phyloP scores from a whole-genome alignment of 53 echinoderm and acorn worm genomes.

The Actinopyga echinites region DNA sequence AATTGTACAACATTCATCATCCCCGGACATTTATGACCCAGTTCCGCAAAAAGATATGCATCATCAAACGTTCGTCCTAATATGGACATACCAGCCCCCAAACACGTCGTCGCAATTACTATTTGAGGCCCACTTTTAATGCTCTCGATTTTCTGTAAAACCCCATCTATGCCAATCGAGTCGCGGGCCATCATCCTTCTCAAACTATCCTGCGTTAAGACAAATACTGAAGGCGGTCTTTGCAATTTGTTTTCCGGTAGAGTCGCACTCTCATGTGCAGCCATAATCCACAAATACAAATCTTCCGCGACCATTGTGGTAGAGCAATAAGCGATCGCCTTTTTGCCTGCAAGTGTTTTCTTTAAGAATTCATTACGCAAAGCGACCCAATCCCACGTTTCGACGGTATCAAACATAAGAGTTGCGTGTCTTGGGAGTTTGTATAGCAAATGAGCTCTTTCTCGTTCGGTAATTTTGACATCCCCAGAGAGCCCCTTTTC shows the following conservation, averaged over 20 bases:
- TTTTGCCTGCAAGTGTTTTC: not conserved
- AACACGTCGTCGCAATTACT: not conserved
- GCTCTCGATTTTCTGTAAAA: no score
- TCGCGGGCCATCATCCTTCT: no score
- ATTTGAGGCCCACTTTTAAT: not conserved
- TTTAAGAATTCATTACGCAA: not conserved
- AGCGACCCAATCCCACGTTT: not conserved
- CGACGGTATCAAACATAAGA: not conserved
- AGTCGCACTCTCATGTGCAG: not conserved
- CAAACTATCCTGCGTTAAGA: not conserved
- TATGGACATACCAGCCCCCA: not conserved
- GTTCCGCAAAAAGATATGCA: not conserved
- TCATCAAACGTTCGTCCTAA: not conserved
- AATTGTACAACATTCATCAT: not conserved
- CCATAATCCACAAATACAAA: not conserved
- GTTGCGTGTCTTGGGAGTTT: not conserved
- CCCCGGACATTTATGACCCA: not conserved
- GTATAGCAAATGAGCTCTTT: not conserved
- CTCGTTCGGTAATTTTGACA: not conserved
- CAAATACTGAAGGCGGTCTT: not conserved
- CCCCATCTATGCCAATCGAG: no score
- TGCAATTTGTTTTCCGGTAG: no score
- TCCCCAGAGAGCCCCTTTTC: not conserved
- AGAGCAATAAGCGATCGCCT: not conserved
- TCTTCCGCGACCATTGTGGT: not conserved